Conservation (phyloP, 2,888 invertebrate species). For the Melipona beecheii region DNA sequence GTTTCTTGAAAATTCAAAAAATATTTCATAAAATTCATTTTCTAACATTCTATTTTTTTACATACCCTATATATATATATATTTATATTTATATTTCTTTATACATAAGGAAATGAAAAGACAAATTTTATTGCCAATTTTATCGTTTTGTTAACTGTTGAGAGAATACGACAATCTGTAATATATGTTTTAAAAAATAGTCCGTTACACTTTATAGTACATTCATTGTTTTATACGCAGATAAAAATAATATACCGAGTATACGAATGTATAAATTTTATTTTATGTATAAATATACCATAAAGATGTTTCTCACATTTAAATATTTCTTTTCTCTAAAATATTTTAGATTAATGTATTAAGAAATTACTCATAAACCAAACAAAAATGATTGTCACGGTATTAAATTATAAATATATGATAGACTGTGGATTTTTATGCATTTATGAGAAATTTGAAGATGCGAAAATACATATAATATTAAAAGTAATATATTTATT, state of each 20-base stretch:
- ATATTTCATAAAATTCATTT: slow-evolving; percentile 1
- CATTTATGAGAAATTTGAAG: no score
- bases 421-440: no score
- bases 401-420: neutral
- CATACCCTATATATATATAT: neutral
- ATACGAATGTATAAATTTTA: neutral
- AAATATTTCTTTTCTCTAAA: neutral
- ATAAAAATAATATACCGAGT: neutral
- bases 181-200: neutral
- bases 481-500: no score
- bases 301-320: neutral
- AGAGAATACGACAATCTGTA: neutral
- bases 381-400: slow-evolving; percentile 4
- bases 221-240: neutral
- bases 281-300: neutral
- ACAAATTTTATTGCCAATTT: neutral
- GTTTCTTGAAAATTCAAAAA: neutral
- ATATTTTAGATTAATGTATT: neutral
- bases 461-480: no score
- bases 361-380: neutral
- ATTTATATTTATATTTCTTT: slow-evolving; percentile 22
- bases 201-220: neutral
- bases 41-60: neutral
- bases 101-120: neutral
- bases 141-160: neutral